Evolutionary conservation across 2,113 vertebrate species (phyloP), one percentile per base, ranked within the genome.

Genomic region (Glaucidium brasilianum): DNA sequence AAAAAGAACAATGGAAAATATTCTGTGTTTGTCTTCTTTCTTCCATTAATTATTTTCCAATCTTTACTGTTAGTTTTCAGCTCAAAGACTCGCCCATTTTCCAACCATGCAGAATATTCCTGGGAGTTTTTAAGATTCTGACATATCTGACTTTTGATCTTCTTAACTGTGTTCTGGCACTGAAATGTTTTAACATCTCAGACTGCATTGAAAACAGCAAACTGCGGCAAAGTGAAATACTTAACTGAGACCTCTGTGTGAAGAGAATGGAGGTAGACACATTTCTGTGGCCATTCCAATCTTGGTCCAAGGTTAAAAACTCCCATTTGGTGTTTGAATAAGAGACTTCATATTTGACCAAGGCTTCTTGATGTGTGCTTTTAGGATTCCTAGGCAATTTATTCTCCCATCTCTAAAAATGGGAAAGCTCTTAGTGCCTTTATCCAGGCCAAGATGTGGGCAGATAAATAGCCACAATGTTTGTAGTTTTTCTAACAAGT

Each of bases 361-460:
- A 30, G 60, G 66, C 39, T 85, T 56, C 81, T 90, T 5, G 4
- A 17, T 78, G 78, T 72, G 16, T 94, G 66, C n/a, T 75, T 93
- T 96, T 85, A 68, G 69, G 77, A 94, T 94, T 96, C 69, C 52
- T 68, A 52, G 39, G 26, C n/a, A 62, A 50, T 87, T 85, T 81
- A 81, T 75, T 90, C 43, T 92, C 47, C 73, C 34, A 50, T 39
- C 23, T 87, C 85, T 85, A 50, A 78, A 74, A 74, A 0, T 47
- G 60, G 19, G 62, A 73, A 55, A 85, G 56, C 56, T 81, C 39
- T 73, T 68, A 76, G 21, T 90, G 62, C 71, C 49, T 92, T 92
- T 94, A 73, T 92, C 58, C 62, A 49, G 67, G 27, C 56, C 45
- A 39, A 78, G 39, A 58, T 49, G 49, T 69, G 58, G 82, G 25